Conservation (phyloP, 2,888 invertebrate species). For the Cetonia aurata region DNA sequence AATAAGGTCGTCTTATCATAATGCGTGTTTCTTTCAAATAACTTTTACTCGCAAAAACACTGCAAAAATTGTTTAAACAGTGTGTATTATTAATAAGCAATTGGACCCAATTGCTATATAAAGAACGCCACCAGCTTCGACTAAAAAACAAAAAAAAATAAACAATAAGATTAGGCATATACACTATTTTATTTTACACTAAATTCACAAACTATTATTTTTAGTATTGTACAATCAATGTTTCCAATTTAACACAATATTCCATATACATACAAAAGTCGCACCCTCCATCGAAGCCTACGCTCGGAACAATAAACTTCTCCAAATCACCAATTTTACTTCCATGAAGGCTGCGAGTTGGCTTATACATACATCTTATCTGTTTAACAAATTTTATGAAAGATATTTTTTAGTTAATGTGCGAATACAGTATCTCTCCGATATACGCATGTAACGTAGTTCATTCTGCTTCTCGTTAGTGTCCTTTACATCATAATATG, state of each 20-base stretch:
- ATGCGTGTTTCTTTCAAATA: too few relatives aligned
- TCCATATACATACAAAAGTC: constrained; percentile 34
- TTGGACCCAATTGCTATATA: too few relatives aligned
- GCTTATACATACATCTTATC: constrained; percentile 1
- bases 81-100: too few relatives aligned
- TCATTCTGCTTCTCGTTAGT: constrained; percentile 19
- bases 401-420: constrained; percentile 36
- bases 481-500: constrained; percentile 20
- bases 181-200: constrained; percentile 64
- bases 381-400: constrained; percentile 27
- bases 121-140: too few relatives aligned
- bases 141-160: background rate
- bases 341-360: background rate
- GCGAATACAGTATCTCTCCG: constrained; percentile 24
- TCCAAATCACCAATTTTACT: constrained; percentile 1
- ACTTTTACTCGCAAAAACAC: too few relatives aligned
- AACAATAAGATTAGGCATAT: constrained; percentile 50
- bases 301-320: background rate
- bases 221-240: constrained; percentile 63
- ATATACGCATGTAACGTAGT: constrained; percentile 12
- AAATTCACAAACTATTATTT: constrained; percentile 64
- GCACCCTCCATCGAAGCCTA: background rate
- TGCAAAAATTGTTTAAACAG: too few relatives aligned
- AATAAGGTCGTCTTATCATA: too few relatives aligned
- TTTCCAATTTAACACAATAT: constrained; percentile 46